Evolutionary conservation across 2,888 invertebrate genomes (phyloP).

Genomic region (Ferdinandea cuprea): DNA sequence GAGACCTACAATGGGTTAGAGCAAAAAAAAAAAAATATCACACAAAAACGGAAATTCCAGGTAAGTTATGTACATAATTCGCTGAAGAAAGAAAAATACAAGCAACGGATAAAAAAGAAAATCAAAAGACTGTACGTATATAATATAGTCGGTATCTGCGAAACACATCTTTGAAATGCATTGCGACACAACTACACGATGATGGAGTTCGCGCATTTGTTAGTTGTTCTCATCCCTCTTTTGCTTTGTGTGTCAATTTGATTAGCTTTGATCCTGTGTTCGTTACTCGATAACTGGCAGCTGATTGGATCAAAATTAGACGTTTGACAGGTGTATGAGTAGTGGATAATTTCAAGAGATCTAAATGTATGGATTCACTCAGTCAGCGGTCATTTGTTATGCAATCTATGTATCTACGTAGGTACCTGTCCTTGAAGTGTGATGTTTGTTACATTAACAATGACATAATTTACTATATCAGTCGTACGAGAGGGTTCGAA

Average conservation of each 20-base stretch:
- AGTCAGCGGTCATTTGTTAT: too few relatives aligned
- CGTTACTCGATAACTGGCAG: too few relatives aligned
- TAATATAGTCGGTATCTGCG: slow-evolving; percentile 7
- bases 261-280: neutral
- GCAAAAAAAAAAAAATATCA: slow-evolving; percentile 19
- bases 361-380: too few relatives aligned
- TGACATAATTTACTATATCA: too few relatives aligned
- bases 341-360: too few relatives aligned
- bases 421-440: too few relatives aligned
- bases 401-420: too few relatives aligned
- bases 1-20: slow-evolving; percentile 84
- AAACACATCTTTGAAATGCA: slow-evolving; percentile 28
- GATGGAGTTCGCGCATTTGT: slow-evolving; percentile 31
- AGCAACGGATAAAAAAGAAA: slow-evolving; percentile 21
- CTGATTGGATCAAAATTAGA: too few relatives aligned
- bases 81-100: slow-evolving; percentile 15
- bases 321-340: too few relatives aligned
- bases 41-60: slow-evolving; percentile 50
- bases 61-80: slow-evolving; percentile 67
- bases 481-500: too few relatives aligned
- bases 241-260: slow-evolving; percentile 48
- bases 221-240: slow-evolving; percentile 45
- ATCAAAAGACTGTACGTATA: neutral
- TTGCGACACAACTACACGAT: neutral
- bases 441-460: too few relatives aligned